Evolutionary conservation across 2,888 invertebrate genomes (phyloP).

Genomic region (Nematopogon swammerdamellus): DNA sequence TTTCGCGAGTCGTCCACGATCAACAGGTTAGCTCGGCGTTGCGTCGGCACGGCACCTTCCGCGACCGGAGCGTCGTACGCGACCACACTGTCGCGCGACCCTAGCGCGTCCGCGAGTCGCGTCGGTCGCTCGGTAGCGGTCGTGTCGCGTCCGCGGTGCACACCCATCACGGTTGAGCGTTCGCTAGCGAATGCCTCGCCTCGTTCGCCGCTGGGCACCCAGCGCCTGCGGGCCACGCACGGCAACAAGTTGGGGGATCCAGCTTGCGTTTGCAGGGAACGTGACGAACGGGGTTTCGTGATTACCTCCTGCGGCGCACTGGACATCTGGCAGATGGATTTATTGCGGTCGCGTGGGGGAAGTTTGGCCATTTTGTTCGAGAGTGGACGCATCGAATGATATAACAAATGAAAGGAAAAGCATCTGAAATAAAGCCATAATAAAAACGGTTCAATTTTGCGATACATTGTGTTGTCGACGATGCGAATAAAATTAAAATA

Average conservation of each 20-base stretch:
- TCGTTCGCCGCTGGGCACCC: no score
- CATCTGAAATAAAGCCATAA: no score
- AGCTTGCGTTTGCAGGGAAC: not conserved
- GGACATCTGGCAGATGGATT: no score
- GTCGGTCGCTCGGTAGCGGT: not conserved
- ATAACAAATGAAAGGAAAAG: no score
- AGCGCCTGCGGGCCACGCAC: not conserved
- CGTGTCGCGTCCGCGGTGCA: not conserved
- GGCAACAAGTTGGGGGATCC: not conserved
- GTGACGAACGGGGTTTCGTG: not conserved
- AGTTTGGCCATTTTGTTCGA: no score
- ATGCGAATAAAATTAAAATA: no score
- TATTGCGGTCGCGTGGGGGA: no score
- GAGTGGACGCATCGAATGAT: no score
- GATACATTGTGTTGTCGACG: no score
- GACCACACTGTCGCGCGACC: not conserved
- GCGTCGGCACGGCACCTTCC: not conserved
- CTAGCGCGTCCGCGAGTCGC: not conserved
- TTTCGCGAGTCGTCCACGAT: slow-evolving; percentile 42
- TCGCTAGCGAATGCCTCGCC: not conserved
- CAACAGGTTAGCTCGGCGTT: slow-evolving; percentile 45
- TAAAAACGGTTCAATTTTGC: no score
- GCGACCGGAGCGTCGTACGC: not conserved
- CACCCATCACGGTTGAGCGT: not conserved
- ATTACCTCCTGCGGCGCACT: no score